A percentile compares a stretch with the other conserved stretches of the same genome.
These are phyloP conservation scores for Cheirogaleus major DNA, from an alignment of 2,797 vertebrate species.

Conservation along the genomic window DNA sequence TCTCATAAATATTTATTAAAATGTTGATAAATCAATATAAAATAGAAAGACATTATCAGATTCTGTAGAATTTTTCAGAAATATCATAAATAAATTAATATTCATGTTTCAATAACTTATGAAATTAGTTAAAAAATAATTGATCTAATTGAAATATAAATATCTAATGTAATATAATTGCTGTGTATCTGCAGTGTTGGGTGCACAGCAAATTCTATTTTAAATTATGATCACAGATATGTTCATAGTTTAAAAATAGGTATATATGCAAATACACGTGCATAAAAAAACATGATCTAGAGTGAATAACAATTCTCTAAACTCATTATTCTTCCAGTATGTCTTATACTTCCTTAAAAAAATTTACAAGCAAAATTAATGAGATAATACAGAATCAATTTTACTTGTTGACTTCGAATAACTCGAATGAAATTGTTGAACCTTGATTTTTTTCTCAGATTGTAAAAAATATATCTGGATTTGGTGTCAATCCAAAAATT, in stretches of 20 bases:
- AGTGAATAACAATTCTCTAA: not conserved
- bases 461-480: not conserved
- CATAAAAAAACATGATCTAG: not conserved
- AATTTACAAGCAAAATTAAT: not conserved
- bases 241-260: not conserved
- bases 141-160: not conserved
- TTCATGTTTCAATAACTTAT: not conserved
- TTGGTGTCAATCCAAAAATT: not conserved
- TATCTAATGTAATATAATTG: not conserved
- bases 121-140: not conserved
- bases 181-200: not conserved
- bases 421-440: not conserved
- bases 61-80: not conserved
- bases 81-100: not conserved
- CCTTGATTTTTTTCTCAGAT: not conserved
- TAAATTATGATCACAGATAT: not conserved
- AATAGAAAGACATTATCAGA: not conserved
- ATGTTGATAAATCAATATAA: not conserved
- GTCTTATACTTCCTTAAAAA: conserved; percentile 18
- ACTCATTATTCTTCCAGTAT: not conserved
- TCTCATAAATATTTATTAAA: not conserved
- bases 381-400: not conserved
- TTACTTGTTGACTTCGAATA: not conserved
- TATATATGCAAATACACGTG: not conserved
- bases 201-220: not conserved